A percentile compares a stretch with the other conserved stretches of the same genome.
Evolutionary conservation across 2,797 vertebrate genomes (phyloP).

Genomic region (Hybognathus amarus): DNA sequence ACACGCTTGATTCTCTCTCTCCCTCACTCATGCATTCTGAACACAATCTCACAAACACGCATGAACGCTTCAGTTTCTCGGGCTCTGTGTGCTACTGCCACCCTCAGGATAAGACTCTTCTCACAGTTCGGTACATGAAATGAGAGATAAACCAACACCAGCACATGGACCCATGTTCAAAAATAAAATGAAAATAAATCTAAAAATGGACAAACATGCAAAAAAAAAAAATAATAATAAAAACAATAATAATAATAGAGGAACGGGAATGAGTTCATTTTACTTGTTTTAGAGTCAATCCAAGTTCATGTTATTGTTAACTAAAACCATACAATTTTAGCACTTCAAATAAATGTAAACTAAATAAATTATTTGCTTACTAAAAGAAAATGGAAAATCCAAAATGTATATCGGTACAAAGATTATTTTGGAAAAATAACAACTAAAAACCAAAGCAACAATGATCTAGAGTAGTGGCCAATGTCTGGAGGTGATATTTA

Average conservation of each 20-base stretch:
- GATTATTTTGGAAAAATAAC: no score
- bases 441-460: background rate
- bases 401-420: background rate
- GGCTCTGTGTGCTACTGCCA: slow-evolving; percentile 52
- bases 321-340: background rate
- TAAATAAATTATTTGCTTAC: background rate
- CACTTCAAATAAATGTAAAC: background rate
- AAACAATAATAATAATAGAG: background rate
- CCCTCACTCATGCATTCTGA: slow-evolving; percentile 19
- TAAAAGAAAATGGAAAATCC: background rate
- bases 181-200: background rate
- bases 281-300: background rate
- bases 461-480: background rate
- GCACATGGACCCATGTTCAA: background rate
- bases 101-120: slow-evolving; percentile 49
- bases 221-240: background rate
- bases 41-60: slow-evolving; percentile 9
- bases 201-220: background rate
- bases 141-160: slow-evolving; percentile 8
- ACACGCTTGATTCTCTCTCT: background rate
- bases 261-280: background rate
- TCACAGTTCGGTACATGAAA: slow-evolving; percentile 5
- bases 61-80: slow-evolving; percentile 23
- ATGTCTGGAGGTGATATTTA: background rate
- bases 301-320: background rate